phyloP scores from a whole-genome alignment of 1,140 invertebrate species.

The Rhagoletis zephyria region DNA sequence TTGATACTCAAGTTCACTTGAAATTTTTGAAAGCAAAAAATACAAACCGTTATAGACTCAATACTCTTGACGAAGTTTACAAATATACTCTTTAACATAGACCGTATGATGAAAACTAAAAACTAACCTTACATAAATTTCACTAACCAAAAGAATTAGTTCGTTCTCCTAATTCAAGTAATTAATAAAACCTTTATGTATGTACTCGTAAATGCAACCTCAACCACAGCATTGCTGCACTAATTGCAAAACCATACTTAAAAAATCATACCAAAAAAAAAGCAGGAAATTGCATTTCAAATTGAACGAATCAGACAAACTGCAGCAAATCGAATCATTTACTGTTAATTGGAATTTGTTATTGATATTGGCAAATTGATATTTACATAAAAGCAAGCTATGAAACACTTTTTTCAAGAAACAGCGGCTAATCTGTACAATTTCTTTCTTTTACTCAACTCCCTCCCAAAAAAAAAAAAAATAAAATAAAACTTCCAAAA shows the following conservation, averaged over 20 bases:
- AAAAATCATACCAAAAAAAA: constrained; percentile 43
- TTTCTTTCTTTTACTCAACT: constrained; percentile 52
- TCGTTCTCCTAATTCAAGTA: background rate
- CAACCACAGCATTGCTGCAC: constrained; percentile 37
- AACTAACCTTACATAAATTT: background rate
- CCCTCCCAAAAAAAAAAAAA: background rate
- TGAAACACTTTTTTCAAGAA: constrained; percentile 40
- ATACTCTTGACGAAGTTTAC: background rate
- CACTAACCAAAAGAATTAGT: constrained; percentile 1
- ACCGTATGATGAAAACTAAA: background rate
- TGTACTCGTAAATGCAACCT: constrained; percentile 7
- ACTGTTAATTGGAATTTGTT: constrained; percentile 10
- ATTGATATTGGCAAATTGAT: constrained; percentile 39
- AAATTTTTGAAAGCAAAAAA: background rate
- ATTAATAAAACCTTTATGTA: background rate
- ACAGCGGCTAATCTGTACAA: constrained; percentile 49
- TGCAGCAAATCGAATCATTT: background rate
- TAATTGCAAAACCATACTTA: constrained; percentile 37
- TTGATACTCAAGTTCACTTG: background rate
- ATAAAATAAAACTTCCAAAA: background rate
- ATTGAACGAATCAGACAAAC: too few relatives aligned
- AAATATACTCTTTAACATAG: background rate
- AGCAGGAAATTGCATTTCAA: background rate
- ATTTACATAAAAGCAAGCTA: constrained; percentile 36
- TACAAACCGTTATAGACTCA: background rate